These are phyloP conservation scores for Pterostichus niger DNA, from an alignment of 2,888 invertebrate species.

Conservation along the genomic window DNA sequence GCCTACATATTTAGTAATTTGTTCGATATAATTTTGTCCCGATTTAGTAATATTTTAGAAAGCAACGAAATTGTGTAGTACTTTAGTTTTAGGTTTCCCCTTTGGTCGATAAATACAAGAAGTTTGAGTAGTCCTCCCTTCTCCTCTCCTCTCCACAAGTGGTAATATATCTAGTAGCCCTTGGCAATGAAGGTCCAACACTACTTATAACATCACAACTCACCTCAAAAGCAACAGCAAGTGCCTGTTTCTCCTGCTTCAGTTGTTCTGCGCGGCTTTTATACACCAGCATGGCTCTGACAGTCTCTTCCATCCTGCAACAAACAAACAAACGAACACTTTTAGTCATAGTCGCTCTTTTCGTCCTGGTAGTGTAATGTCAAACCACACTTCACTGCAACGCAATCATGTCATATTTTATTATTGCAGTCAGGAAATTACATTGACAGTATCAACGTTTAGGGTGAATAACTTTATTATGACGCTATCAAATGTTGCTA, in stretches of 20 bases:
- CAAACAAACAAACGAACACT: constrained; percentile 69
- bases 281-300: constrained; percentile 86
- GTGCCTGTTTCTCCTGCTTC: constrained; percentile 86
- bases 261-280: constrained; percentile 87
- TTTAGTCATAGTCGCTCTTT: too few relatives aligned
- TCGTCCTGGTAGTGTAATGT: too few relatives aligned
- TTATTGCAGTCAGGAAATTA: too few relatives aligned
- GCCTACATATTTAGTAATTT: too few relatives aligned
- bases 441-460: too few relatives aligned
- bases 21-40: too few relatives aligned
- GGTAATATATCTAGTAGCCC: constrained; percentile 6
- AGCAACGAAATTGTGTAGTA: too few relatives aligned
- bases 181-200: background rate
- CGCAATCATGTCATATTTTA: too few relatives aligned
- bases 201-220: constrained; percentile 71
- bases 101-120: constrained; percentile 1
- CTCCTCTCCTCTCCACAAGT: background rate
- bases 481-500: too few relatives aligned
- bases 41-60: too few relatives aligned
- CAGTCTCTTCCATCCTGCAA: constrained; percentile 88
- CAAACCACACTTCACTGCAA: too few relatives aligned
- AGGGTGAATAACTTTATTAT: too few relatives aligned
- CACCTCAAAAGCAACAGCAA: constrained; percentile 87
- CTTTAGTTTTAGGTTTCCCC: background rate
- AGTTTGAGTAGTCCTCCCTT: background rate